phyloP scores from a whole-genome alignment of 2,888 invertebrate species.

The Panorpa germanica region DNA sequence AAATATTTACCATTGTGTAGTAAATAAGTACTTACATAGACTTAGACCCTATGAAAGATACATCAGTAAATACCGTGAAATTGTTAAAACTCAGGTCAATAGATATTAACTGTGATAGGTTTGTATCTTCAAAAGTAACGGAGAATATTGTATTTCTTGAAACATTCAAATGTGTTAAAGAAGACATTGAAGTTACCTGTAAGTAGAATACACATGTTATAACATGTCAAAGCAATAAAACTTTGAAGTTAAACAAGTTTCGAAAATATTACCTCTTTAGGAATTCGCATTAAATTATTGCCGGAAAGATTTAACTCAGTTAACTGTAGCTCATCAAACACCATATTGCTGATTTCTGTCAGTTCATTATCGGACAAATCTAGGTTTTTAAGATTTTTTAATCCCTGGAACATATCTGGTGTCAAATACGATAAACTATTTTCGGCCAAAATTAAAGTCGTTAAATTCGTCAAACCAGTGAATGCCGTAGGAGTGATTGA shows the following conservation, averaged over 20 bases:
- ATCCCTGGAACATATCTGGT: slow-evolving; percentile 27
- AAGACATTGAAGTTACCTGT: slow-evolving; percentile 22
- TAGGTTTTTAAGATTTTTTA: slow-evolving; percentile 25
- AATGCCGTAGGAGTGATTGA: slow-evolving; percentile 29
- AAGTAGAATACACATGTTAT: no score
- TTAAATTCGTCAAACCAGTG: slow-evolving; percentile 23
- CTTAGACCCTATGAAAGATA: slow-evolving; percentile 24
- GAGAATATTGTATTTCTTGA: slow-evolving; percentile 28
- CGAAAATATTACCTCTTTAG: slow-evolving; percentile 24
- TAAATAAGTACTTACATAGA: slow-evolving; percentile 23
- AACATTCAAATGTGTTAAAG: slow-evolving; percentile 27
- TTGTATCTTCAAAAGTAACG: slow-evolving; percentile 20
- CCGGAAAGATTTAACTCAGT: slow-evolving; percentile 28
- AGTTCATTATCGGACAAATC: slow-evolving; percentile 33
- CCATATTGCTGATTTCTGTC: slow-evolving; percentile 22
- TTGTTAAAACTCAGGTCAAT: no score
- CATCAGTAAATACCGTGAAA: slow-evolving; percentile 19
- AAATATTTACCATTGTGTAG: neutral
- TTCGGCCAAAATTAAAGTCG: slow-evolving; percentile 27
- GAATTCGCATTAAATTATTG: slow-evolving; percentile 26
- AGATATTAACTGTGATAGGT: slow-evolving; percentile 19
- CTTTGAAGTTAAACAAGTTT: no score
- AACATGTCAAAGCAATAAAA: no score
- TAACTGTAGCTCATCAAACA: slow-evolving; percentile 21
- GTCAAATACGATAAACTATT: slow-evolving; percentile 28